Conservation (phyloP, 1,140 invertebrate species). For the Stenopsyche tienmushanensis region DNA sequence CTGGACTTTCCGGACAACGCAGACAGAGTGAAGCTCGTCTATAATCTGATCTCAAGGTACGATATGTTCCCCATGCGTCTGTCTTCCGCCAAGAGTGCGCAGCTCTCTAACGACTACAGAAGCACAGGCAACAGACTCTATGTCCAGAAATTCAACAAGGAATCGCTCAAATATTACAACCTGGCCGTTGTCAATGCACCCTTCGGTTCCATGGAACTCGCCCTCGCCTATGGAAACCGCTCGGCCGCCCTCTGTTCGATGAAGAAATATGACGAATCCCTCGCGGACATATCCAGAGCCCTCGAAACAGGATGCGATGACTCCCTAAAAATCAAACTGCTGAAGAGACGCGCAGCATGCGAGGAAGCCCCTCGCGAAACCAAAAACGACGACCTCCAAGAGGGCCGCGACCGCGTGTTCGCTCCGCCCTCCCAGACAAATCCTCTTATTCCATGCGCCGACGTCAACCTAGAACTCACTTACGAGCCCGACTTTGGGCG, state of each 20-base stretch:
- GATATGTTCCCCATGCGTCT: too few species aligned
- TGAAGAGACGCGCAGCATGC: constrained; percentile 55
- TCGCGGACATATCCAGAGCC: constrained; percentile 59
- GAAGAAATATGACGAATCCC: constrained; percentile 61
- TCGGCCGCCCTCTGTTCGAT: constrained; percentile 67
- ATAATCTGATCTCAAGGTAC: too few species aligned
- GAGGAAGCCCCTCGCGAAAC: constrained; percentile 43
- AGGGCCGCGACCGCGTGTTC: not conserved
- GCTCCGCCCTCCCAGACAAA: not conserved
- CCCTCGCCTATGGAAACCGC: constrained; percentile 67
- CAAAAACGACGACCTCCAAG: constrained; percentile 23
- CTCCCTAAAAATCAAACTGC: constrained; percentile 55
- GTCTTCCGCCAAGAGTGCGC: not conserved
- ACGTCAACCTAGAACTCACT: constrained; percentile 60
- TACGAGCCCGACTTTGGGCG: constrained; percentile 56
- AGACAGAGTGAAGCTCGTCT: too few species aligned
- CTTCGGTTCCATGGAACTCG: constrained; percentile 56
- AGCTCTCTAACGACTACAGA: not conserved
- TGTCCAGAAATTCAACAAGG: constrained; percentile 51
- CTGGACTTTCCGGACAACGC: too few species aligned
- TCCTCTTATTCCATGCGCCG: constrained; percentile 54
- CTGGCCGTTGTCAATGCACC: constrained; percentile 62
- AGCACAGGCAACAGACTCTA: not conserved
- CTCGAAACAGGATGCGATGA: constrained; percentile 55
- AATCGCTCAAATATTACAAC: constrained; percentile 62